Base-by-base conservation (phyloP, 2,797 vertebrate genomes). In the Amazonetta brasiliensis region DNA sequence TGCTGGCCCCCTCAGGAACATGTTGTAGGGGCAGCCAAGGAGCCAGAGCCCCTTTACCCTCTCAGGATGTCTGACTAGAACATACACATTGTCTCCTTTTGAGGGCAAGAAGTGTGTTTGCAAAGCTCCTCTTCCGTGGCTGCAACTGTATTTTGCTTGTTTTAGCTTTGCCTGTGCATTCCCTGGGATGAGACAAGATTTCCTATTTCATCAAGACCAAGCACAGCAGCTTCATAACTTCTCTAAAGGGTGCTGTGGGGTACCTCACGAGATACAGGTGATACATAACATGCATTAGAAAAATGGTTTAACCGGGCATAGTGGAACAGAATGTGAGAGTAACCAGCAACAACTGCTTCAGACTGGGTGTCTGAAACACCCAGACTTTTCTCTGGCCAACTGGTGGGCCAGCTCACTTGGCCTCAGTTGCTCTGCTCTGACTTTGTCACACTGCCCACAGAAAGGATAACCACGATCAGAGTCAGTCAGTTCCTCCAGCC, bases 221-320 rank as follows among this genome's bases (percentile, higher is more conserved):
- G 20, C 30, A 15, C 20, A 67, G 56, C 12, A 8, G 11, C 8
- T 76, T 30, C 28, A 56, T 43, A 30, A n/a, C 2, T 10, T 69
- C 52, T 56, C n/a, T 44, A 19, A 66, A 28, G 35, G 9, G 20
- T 13, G 35, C 12, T 72, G 17, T 37, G 46, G 44, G 46, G 58
- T 11, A 22, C 15, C 28, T 87, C 1, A 0, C 13, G 31, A 7
- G 35, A 39, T 22, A 43, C 4, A n/a, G 23, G n/a, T 60, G 60
- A 79, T 37, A 39, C 81, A 66, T 8, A 62, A 44, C 23, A 25
- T 1, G 26, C 81, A 62, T 62, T 56, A 63, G n/a, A 71, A 58
- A 82, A 39, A 4, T 52, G 0, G 7, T 7, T 84, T 67, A 69
- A 76, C 43, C 12, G 26, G 20, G 15, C 55, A 16, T 39, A 25